A percentile compares a stretch with the other conserved stretches of the same genome.
Evolutionary conservation across 2,113 vertebrate species (phyloP).

Genomic region (Phylloscopus whistleri): DNA sequence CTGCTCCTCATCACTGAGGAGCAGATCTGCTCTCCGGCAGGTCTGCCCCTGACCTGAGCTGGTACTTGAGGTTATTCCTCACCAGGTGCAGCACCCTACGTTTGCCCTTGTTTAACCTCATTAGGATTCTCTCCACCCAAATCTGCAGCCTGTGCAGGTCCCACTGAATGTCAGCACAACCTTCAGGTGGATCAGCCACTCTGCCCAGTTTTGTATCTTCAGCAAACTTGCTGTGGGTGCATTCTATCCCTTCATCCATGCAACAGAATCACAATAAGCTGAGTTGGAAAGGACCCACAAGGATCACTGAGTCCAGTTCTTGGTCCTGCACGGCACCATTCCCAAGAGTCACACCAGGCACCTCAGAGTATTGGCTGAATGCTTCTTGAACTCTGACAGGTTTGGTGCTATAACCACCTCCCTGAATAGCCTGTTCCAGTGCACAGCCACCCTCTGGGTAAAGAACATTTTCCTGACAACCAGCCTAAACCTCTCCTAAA

Average conservation of each 20-base stretch:
- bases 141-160: neutral
- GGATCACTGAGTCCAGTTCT: neutral
- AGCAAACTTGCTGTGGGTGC: neutral
- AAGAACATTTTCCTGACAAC: neutral
- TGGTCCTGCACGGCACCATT: too few species aligned
- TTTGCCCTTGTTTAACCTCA: neutral
- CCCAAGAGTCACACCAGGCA: neutral
- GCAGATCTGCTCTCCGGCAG: neutral
- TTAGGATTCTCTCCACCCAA: neutral
- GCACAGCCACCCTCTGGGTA: neutral
- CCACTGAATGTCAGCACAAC: neutral
- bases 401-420: neutral
- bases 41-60: neutral
- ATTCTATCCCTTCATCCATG: neutral
- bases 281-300: neutral
- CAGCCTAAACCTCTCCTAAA: neutral
- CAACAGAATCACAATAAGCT: neutral
- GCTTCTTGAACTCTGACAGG: neutral
- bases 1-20: neutral
- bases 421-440: neutral
- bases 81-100: neutral
- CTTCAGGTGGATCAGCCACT: neutral
- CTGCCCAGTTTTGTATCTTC: fast-evolving
- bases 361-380: neutral
- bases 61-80: neutral